Percentiles rank a stretch among this genome's conserved stretches.
Conservation (phyloP, 2,113 vertebrate species). For the Gallinago undulata region DNA sequence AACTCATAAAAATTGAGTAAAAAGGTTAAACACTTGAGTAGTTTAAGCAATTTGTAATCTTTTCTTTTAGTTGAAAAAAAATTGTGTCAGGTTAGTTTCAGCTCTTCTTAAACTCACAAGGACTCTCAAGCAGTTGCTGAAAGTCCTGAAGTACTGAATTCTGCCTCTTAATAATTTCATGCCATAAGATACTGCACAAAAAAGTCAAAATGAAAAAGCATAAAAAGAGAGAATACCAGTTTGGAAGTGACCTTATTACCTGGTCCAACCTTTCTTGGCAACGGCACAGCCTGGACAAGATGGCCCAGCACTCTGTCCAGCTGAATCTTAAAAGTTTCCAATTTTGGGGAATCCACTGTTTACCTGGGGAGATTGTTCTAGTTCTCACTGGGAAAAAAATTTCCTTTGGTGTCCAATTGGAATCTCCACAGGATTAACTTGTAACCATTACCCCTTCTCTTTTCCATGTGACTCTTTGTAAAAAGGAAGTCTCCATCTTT, state of each 20-base stretch:
- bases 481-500: background rate
- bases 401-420: background rate
- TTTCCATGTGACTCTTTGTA: background rate
- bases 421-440: background rate
- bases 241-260: background rate
- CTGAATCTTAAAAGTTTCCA: background rate
- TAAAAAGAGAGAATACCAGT: background rate
- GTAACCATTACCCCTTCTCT: background rate
- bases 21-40: background rate
- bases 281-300: background rate
- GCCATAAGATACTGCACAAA: background rate
- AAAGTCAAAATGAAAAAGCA: background rate
- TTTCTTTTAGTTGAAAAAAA: background rate
- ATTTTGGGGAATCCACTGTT: background rate
- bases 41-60: background rate
- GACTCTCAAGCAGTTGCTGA: background rate
- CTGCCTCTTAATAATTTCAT: slow-evolving; percentile 6
- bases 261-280: background rate
- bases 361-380: background rate
- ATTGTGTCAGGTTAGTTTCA: background rate
- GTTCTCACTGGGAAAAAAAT: background rate
- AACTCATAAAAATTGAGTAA: slow-evolving; percentile 6
- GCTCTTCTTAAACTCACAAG: background rate
- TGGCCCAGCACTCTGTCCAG: background rate
- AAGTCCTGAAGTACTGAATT: slow-evolving; percentile 29